Percentiles rank a stretch among this genome's conserved stretches.
These are phyloP conservation scores for Falco berigora DNA, from an alignment of 2,797 vertebrate species.

Conservation along the genomic window DNA sequence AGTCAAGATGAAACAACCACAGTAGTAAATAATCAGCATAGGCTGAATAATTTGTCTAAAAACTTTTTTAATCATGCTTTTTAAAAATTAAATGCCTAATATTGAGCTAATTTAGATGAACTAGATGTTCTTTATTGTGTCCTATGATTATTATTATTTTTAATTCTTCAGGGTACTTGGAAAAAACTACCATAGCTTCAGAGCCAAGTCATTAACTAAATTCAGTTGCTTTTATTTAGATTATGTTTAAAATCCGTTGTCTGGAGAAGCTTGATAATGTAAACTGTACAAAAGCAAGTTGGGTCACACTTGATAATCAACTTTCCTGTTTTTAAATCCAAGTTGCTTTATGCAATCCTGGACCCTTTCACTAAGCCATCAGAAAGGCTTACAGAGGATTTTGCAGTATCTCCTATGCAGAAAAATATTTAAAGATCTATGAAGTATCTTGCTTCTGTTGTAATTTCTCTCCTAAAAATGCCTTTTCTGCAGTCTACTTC, in stretches of 20 bases:
- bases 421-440: background rate
- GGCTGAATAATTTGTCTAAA: background rate
- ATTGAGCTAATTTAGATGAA: background rate
- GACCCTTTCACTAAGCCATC: background rate
- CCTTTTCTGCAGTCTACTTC: background rate
- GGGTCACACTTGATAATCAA: background rate
- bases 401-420: background rate
- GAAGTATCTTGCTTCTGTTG: background rate
- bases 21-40: background rate
- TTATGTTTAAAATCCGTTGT: background rate
- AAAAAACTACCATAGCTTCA: background rate
- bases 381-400: background rate
- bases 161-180: background rate
- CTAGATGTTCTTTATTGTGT: background rate
- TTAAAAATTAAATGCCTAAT: background rate
- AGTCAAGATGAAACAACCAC: background rate
- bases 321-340: background rate
- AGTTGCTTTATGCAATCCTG: background rate
- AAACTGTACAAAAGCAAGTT: background rate
- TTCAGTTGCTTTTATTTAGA: slow-evolving; percentile 45
- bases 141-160: background rate
- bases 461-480: background rate
- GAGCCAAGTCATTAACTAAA: background rate
- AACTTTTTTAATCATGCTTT: background rate
- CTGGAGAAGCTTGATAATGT: background rate